Base-by-base conservation (phyloP, 2,797 vertebrate genomes). In the Bucorvus abyssinicus region DNA sequence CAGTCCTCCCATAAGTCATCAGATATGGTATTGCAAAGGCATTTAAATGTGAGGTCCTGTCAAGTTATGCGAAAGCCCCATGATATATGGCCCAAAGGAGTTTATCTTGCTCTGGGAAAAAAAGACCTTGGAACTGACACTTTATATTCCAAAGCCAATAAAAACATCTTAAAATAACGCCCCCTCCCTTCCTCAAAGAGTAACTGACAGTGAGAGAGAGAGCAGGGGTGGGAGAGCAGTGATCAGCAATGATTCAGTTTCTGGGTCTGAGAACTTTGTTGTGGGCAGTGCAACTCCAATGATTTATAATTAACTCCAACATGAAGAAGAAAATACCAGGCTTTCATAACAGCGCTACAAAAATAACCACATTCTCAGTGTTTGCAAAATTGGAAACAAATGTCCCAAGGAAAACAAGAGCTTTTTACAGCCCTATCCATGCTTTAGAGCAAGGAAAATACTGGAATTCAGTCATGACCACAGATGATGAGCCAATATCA, bases 111-210 rank as follows among this genome's bases (percentile, higher is more conserved):
- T 98, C 98, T 99, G 99, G 99, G 99, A 99, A 99, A 98, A 98
- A 97, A 98, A 97, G 98, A 98, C 98, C 98, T 98, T 98, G 98
- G 98, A 99, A 98, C 98, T 98, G 97, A 98, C 98, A 97, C 97
- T 98, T 98, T 98, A 97, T 98, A 98, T 97, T 97, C 97, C 12
- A 18, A 98, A 96, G 99, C 99, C 99, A 99, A 99, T 98, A 98
- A 99, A 98, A 99, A 99, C 98, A 99, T 98, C 98, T 98, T 98
- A 98, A 99, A 99, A 99, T 98, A 99, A 99, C 97, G 96, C 98
- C 98, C 98, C 97, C 96, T 97, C 97, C 95, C 97, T 96, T 96
- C 91, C 96, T 97, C 87, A 97, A 97, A 97, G 97, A 97, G 94
- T 93, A 97, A 96, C 92, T 96, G 96, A 97, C 96, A 96, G 96